Evolutionary conservation across 1,140 invertebrate species (phyloP), one percentile per base, ranked within the genome.

Genomic region (Dufourea novaeangliae): DNA sequence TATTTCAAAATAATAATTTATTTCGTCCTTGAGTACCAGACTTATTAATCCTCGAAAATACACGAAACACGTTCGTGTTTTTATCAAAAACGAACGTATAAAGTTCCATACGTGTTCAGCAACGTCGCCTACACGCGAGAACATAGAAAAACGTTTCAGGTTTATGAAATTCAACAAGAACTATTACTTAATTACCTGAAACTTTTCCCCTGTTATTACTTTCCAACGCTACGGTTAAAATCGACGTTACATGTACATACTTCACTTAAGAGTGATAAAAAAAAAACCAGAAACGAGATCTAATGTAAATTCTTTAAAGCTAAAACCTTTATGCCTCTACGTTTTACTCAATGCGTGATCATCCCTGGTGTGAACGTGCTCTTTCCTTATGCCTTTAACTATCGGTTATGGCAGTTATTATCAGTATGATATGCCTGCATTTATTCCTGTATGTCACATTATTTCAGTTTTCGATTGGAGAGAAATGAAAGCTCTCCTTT

Each of bases 331-430:
- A 27, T 8, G 27, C 54, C 27, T 34, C 12, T 34, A 62, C 11
- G 6, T 56, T 56, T 27, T 27, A 41, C 11, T 32, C 20, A 66
- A 32, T 74, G 8, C 17, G 8, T 54, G 29, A 11, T 62, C 25
- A 32, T 66, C 29, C 10, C 1, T n/a, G n/a, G n/a, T n/a, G 27
- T 39, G n/a, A 64, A 41, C 54, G 22, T 71, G 17, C 56, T 41
- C 25, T 4, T 34, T 57, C 29, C 32, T 17, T 69, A 39, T 32
- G 17, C 14, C 29, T 56, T 74, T 67, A 27, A 54, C 10, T 20
- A 56, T 67, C 8, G 14, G 54, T 67, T 74, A 74, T 63, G 71
- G 71, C 71, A 74, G 71, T 74, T 74, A 41, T 39, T 41, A 56
- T 67, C 25, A 67, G 5, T 74, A 67, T 74, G 62, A 74, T 74